Conservation (phyloP, 2,113 vertebrate species). For the Xenus cinereus region DNA sequence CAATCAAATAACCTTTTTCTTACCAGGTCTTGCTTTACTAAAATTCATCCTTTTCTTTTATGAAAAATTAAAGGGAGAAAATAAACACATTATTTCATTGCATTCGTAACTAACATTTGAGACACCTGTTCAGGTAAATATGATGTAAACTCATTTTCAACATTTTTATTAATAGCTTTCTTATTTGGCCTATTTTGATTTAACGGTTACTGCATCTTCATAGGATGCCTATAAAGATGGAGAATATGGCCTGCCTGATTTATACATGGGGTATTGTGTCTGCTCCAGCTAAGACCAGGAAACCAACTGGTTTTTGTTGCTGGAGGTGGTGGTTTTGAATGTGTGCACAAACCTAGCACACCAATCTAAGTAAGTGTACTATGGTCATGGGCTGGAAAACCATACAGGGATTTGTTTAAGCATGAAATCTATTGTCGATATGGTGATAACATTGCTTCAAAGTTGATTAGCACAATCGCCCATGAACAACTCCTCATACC, state of each 20-base stretch:
- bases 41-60: background rate
- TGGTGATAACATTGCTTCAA: background rate
- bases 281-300: background rate
- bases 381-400: background rate
- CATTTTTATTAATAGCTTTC: background rate
- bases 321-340: background rate
- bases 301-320: background rate
- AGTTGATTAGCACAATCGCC: background rate
- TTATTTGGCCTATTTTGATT: background rate
- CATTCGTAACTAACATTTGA: background rate
- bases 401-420: background rate
- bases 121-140: background rate
- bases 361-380: background rate
- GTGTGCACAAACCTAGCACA: background rate
- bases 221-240: background rate
- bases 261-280: accelerated
- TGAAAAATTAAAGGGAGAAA: background rate
- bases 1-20: background rate
- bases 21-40: background rate
- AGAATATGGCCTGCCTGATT: background rate
- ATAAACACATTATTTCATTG: background rate
- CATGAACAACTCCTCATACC: background rate
- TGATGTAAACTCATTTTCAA: background rate
- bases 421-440: background rate
- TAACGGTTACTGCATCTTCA: background rate